Evolutionary conservation across 92 coral and sea anemone genomes (phyloP), one percentile per base, ranked within the genome.

Genomic region (Paramuricea clavata): DNA sequence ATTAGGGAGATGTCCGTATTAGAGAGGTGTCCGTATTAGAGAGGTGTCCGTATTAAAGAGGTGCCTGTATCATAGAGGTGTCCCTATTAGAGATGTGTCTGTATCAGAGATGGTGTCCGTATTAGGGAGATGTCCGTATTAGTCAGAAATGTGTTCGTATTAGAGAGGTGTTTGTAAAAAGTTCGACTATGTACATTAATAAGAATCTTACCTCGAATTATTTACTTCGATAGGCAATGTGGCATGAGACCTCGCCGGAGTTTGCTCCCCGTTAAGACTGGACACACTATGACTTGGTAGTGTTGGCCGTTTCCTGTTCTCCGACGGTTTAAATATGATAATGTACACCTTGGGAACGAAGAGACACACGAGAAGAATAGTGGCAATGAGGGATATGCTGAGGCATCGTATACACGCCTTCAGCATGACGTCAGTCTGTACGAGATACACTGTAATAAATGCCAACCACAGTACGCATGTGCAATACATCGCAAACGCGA

Each of bases 401-500:
- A 95, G 85, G 69, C 98, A 88, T 26, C 95, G 86, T 70, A 96
- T 86, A 67, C 89, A 61, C 17, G 99, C 90, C 78, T 91, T 91
- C 21, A 87, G 93, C 83, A 91, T 69, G 64, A 88, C 89, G 36
- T 89, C 85, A 16, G 80, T 86, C 72, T 94, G 94, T 92, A 96
- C 95, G 89, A 89, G 93, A 73, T 93, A 94, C 75, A 94, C 91
- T 12, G 97, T 95, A 43, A 96, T 64, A 74, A 96, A 96, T 5
- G 99, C 98, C 32, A 96, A 83, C 99, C 99, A 96, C 35, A 94
- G 83, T 19, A 96, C 93, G 52, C 98, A 96, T 27, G 99, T 93
- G 60, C 97, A 90, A 87, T 96, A 96, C 99, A 96, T 96, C 2
- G 99, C 99, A 59, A 96, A 96, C 13, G 99, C 99, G 50, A 96